A percentile compares a stretch with the other conserved stretches of the same genome.
Evolutionary conservation across 2,113 vertebrate species (phyloP).

Genomic region (Pachypanchax playfairii): DNA sequence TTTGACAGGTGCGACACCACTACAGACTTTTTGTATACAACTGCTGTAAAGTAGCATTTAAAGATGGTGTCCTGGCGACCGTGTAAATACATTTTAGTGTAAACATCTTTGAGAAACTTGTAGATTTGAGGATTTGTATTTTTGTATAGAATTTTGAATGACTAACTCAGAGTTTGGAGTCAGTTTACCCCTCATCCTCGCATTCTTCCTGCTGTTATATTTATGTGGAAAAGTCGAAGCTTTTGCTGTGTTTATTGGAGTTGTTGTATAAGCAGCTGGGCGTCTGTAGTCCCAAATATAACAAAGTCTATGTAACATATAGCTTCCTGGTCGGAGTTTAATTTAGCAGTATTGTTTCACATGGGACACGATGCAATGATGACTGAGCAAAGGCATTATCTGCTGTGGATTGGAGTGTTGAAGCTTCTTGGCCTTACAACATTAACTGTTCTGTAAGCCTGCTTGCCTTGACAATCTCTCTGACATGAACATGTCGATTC

Average conservation of each 20-base stretch:
- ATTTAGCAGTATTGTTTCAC: slow-evolving; percentile 63
- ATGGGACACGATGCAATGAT: slow-evolving; percentile 71
- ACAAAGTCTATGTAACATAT: slow-evolving; percentile 45
- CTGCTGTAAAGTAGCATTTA: slow-evolving; percentile 78
- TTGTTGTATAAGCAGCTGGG: slow-evolving; percentile 37
- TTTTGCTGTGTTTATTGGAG: slow-evolving; percentile 46
- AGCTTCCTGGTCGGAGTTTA: slow-evolving; percentile 49
- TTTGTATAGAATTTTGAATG: slow-evolving; percentile 80
- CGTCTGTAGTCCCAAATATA: slow-evolving; percentile 55
- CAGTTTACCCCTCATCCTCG: slow-evolving; percentile 45
- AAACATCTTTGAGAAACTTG: slow-evolving; percentile 71
- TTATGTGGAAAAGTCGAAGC: slow-evolving; percentile 46
- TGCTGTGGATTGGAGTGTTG: slow-evolving; percentile 38
- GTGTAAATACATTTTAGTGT: slow-evolving; percentile 79
- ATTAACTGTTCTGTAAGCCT: slow-evolving; percentile 49
- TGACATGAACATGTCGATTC: slow-evolving; percentile 28
- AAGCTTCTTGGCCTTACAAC: slow-evolving; percentile 64
- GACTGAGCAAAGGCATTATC: slow-evolving; percentile 38
- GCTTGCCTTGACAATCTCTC: slow-evolving; percentile 63
- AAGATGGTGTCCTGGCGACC: slow-evolving; percentile 64
- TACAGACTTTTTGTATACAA: slow-evolving; percentile 68
- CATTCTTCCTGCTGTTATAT: slow-evolving; percentile 37
- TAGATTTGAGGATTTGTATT: slow-evolving; percentile 83
- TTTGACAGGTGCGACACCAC: slow-evolving; percentile 59
- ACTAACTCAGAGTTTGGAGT: slow-evolving; percentile 68